Base-by-base conservation (phyloP, 2,888 invertebrate species). In the Hyles lineata region DNA sequence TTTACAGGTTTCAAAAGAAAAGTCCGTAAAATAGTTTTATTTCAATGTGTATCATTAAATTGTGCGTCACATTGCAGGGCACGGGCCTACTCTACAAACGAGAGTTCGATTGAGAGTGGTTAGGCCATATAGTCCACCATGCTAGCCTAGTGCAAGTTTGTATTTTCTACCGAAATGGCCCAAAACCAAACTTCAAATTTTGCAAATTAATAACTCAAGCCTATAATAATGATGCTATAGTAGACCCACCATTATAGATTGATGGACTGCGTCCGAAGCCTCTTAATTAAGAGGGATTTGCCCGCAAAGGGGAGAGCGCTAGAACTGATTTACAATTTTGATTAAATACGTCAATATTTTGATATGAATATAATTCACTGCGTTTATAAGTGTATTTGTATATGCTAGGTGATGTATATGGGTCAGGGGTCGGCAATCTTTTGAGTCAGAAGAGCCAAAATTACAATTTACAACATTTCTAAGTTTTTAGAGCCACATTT, bases 241-340 rank as follows among this genome's bases (percentile, higher is more conserved):
- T 17, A 25, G 4, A 61, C n/a, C n/a, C 25, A 61, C 17, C 60
- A 63, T 32, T n/a, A 32, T 63, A 35, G n/a, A n/a, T 63, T 63
- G 63, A 63, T 63, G 63, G 63, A 63, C 63, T 63, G 1, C 55
- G 19, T n/a, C 32, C 32, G n/a, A 35, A n/a, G 35, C 32, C 63
- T n/a, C 35, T 63, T 63, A n/a, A 63, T 35, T 35, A 35, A 63
- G 32, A 25, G 25, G 25, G 23, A 23, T 60, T 60, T 23, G 25
- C 17, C n/a, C 17, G 55, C 55, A 55, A 55, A 55, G 55, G 55
- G 55, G 55, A 55, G 25, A 11, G 25, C 4, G 15, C 23, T 25
- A 17, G 25, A 59, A 25, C 60, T 17, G 25, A 60, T 60, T 60
- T 60, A 60, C 60, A 60, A 60, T 60, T 23, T 60, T 60, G 25